These are phyloP conservation scores for Neuroterus valhalla DNA, from an alignment of 1,140 invertebrate genomes.

Conservation along the genomic window DNA sequence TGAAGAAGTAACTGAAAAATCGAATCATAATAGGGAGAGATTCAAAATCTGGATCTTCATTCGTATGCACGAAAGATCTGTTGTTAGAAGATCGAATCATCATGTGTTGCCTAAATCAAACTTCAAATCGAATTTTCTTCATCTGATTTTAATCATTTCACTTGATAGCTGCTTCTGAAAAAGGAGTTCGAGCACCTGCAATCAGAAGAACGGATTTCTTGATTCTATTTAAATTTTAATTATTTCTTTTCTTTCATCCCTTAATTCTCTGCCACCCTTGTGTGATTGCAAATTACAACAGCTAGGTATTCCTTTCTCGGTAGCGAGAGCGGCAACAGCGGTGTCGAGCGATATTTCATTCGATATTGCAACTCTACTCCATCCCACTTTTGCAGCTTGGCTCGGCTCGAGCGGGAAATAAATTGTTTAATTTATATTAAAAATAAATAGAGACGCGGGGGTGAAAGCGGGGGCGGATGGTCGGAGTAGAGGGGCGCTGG, in stretches of 20 bases:
- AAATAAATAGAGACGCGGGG: constrained; percentile 67
- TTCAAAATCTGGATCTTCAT: too few species aligned
- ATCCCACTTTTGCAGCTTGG: constrained; percentile 45
- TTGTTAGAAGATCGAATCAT: too few species aligned
- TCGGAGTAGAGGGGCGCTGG: constrained; percentile 39
- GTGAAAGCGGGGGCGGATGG: constrained; percentile 22
- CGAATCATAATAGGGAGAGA: too few species aligned
- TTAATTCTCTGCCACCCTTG: not conserved
- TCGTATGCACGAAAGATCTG: too few species aligned
- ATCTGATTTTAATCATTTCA: too few species aligned
- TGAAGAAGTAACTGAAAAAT: too few species aligned
- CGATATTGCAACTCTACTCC: constrained; percentile 69
- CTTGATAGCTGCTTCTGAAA: too few species aligned
- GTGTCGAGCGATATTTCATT: constrained; percentile 66
- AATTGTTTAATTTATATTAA: constrained; percentile 74
- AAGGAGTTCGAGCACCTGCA: too few species aligned
- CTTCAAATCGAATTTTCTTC: too few species aligned
- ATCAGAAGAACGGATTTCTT: not conserved
- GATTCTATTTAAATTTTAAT: not conserved
- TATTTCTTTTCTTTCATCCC: not conserved
- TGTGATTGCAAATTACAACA: constrained; percentile 53
- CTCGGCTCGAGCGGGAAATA: constrained; percentile 54
- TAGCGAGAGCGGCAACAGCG: constrained; percentile 36
- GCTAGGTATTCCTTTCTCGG: constrained; percentile 46
- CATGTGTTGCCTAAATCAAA: too few species aligned